Percentiles rank a stretch among this genome's conserved stretches.
Evolutionary conservation across 2,797 vertebrate genomes (phyloP).

Genomic region (Salarias fasciatus): DNA sequence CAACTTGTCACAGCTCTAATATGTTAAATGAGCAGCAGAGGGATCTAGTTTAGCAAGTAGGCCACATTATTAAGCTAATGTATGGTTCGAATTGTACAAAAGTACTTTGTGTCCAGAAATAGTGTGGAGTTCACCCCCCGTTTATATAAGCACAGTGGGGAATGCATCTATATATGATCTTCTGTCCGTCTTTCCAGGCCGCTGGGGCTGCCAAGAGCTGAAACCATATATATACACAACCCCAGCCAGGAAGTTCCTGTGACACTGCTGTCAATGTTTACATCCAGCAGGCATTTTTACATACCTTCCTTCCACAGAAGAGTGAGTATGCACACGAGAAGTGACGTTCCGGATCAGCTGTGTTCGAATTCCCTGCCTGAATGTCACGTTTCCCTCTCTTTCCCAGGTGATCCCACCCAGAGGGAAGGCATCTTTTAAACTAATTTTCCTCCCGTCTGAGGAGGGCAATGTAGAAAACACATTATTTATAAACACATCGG

Average conservation of each 20-base stretch:
- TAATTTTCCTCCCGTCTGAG: conserved; percentile 95
- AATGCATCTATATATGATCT: conserved; percentile 16
- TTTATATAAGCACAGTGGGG: background rate
- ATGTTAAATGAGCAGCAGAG: background rate
- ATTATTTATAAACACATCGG: conserved; percentile 99
- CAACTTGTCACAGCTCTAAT: background rate
- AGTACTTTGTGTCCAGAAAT: too few species aligned
- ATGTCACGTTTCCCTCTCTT: conserved; percentile 14
- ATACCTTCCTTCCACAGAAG: conserved; percentile 93
- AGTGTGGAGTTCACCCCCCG: too few species aligned
- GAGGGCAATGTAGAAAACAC: conserved; percentile 95
- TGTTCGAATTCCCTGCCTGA: background rate
- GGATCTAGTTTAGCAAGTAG: background rate
- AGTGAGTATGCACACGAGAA: conserved; percentile 78
- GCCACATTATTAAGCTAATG: background rate
- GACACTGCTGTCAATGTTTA: conserved; percentile 95
- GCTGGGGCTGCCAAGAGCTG: conserved; percentile 91
- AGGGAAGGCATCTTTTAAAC: conserved; percentile 94
- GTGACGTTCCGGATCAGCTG: too few species aligned
- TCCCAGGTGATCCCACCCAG: conserved; percentile 92
- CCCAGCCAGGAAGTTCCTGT: conserved; percentile 93
- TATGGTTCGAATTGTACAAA: background rate
- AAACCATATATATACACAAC: conserved; percentile 94
- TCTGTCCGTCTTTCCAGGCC: conserved; percentile 77
- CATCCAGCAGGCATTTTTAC: conserved; percentile 95